Base-by-base conservation (phyloP, 2,888 invertebrate species). In the Ditylenchus weischeri region DNA sequence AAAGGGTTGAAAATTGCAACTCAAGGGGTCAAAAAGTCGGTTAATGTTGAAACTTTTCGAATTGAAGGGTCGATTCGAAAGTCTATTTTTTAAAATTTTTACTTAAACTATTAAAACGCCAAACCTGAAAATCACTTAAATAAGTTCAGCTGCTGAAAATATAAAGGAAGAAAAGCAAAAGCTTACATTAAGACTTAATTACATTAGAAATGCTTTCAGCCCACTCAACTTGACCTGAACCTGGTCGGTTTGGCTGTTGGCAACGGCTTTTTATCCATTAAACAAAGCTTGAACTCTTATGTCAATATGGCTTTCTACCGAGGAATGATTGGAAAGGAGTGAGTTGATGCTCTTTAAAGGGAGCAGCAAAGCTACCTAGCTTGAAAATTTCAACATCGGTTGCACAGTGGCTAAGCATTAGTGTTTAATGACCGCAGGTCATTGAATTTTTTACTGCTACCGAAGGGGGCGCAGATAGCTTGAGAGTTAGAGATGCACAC, bases 271-370 rank as follows among this genome's bases (percentile, higher is more conserved):
- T 57, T 78, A 38, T 72, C 69, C 54, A 71, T 74, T 57, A 73
- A 69, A 57, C 63, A 75, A n/a, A 76, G 77, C 68, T 66, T 65
- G 3, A 76, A 78, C 63, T 76, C 75, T 1, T 76, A 66, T 13
- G 71, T 78, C 48, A 75, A 75, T 68, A 72, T 78, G 64, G 69
- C 75, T 0, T 75, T 75, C 65, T 72, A 75, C 10, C 74, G 75
- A 54, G 78, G 78, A 66, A 71, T 79, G 70, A 68, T 78, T 43
- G 78, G 75, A 66, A 69, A 69, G 19, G 70, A 68, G 77, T 78
- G 47, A 65, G 66, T n/a, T 21, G 18, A 18, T 15, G n/a, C 10
- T 61, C 48, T 51, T 38, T 3, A 36, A 36, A 5, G 15, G 58
- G 29, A 29, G 38, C n/a, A 48, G 11, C 8, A 43, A 0, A 13